Base-by-base conservation (phyloP, 2,888 invertebrate species). In the Alentia gelatinosa region DNA sequence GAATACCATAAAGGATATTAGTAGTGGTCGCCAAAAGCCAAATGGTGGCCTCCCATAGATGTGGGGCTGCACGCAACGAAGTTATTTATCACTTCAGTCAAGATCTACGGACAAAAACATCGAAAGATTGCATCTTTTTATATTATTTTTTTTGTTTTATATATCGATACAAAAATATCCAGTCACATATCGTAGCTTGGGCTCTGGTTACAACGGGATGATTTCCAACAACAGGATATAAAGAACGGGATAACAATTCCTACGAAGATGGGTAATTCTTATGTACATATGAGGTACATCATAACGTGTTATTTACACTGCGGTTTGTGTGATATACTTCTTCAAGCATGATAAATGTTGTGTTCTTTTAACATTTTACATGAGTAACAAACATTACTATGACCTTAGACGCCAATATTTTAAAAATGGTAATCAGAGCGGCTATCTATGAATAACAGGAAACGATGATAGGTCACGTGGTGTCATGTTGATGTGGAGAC, bases 261-360 rank as follows among this genome's bases (percentile, higher is more conserved):
- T 79, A 79, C 35, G 35, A 1, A 37, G 26, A 79, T 79, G 79
- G 37, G 19, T 79, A 79, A 74, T 79, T n/a, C 30, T 35, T 79
- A 79, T 79, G 79, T 79, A 79, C 79, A 79, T 79, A 79, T 79
- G 79, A 79, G 79, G 79, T 79, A 79, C 79, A 37, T 79, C 19
- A 79, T 79, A 26, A 35, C 9, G 37, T 79, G 12, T 12, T 79
- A 79, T 79, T 79, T 79, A 79, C 79, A 79, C 15, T 79, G 79
- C 37, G 79, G 35, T 35, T 79, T 35, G 1, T 35, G 37, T 79
- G 35, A 79, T 79, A 79, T 37, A 79, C 35, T 19, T 1, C 37
- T 79, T 79, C 79, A 79, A 79, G 79, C 79, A 79, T 79, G 39
- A 39, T 79, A 35, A 39, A 79, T 23, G 1, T 35, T n/a, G n/a